Evolutionary conservation across 1,140 invertebrate species (phyloP).

Genomic region (Caenorhabditis tropicalis): DNA sequence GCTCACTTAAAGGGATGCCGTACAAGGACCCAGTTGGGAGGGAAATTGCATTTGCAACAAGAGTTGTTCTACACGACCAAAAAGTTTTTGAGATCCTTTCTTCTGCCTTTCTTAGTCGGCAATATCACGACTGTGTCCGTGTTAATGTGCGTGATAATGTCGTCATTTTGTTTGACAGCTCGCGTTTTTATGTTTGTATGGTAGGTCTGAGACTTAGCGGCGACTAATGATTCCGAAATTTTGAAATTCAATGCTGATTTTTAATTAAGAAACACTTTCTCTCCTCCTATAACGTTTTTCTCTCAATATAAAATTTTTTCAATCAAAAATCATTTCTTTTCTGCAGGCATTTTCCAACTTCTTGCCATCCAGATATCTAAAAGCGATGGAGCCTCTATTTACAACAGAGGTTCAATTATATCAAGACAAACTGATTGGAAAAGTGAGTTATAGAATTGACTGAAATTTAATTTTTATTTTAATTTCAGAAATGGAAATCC

Average conservation of each 20-base stretch:
- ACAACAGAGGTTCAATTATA: slow-evolving; percentile 30
- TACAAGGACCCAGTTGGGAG: neutral
- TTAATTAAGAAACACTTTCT: neutral
- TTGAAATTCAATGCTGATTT: neutral
- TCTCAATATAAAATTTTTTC: too few relatives aligned
- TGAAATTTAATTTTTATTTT: neutral
- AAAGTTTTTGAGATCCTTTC: neutral
- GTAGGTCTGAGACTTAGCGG: slow-evolving; percentile 14
- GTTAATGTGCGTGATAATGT: slow-evolving; percentile 34
- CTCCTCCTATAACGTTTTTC: neutral
- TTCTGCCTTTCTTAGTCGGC: neutral
- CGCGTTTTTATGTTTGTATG: slow-evolving; percentile 25
- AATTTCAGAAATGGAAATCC: slow-evolving; percentile 5
- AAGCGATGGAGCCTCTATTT: neutral
- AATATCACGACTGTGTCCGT: neutral
- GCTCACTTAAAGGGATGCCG: slow-evolving; percentile 9
- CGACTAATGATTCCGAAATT: neutral
- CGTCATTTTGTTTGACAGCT: slow-evolving; percentile 42
- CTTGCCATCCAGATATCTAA: neutral
- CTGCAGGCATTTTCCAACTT: slow-evolving; percentile 21
- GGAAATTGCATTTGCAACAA: slow-evolving; percentile 5
- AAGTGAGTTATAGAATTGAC: neutral
- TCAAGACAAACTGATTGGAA: slow-evolving; percentile 46
- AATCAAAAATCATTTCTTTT: neutral
- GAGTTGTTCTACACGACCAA: neutral